Conservation (phyloP, 2,113 vertebrate species). For the Australoheros scitulus region DNA sequence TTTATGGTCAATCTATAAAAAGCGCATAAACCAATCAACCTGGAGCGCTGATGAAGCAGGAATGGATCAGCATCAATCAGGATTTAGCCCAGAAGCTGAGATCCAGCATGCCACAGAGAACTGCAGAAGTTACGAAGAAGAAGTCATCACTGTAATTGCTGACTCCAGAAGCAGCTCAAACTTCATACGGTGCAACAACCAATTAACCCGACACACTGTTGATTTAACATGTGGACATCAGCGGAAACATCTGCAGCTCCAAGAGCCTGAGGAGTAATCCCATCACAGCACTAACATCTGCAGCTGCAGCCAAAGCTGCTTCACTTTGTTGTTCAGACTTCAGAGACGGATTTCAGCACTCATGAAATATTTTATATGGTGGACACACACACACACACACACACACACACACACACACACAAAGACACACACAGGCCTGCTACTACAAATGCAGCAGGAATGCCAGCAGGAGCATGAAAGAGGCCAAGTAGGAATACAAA, state of each 20-base stretch:
- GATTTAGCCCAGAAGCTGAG: too few species aligned
- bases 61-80: neutral
- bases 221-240: neutral
- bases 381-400: neutral
- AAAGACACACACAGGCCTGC: neutral
- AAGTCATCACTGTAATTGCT: neutral
- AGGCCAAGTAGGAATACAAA: conserved; percentile 72
- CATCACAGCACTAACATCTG: neutral
- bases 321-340: conserved; percentile 25
- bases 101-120: neutral
- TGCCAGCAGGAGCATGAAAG: conserved; percentile 75
- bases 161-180: neutral
- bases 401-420: too few species aligned
- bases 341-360: conserved; percentile 4
- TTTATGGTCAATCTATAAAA: neutral
- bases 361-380: conserved; percentile 7
- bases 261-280: neutral
- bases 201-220: neutral
- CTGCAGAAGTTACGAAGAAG: neutral
- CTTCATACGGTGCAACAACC: neutral
- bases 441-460: conserved; percentile 74
- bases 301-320: conserved; percentile 31
- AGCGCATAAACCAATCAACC: neutral
- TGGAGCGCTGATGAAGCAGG: neutral
- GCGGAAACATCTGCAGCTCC: neutral